Base-by-base conservation (phyloP, 2,888 invertebrate genomes). In the Helleia helle region DNA sequence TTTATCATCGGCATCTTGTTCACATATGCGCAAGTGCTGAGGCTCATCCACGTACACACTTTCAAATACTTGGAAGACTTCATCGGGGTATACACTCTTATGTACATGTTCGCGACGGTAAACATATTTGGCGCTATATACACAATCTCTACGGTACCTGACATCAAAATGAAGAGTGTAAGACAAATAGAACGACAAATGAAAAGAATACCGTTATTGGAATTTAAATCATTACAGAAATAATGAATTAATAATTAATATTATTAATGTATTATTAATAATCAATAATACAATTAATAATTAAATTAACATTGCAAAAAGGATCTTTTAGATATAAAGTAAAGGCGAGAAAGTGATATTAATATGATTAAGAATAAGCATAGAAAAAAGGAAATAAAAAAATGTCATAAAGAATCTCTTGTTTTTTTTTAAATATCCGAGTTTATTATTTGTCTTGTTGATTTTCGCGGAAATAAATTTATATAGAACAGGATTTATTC, bases 91-190 rank as follows among this genome's bases (percentile, higher is more conserved):
- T 73, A 76, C 44, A 66, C 70, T 0, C 45, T 71, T 5, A 61
- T 76, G 34, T 80, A 77, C 45, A 57, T 80, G 47, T 83, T 73
- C 40, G 66, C 76, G 0, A 45, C 65, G 41, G 47, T 80, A 12
- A 80, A 77, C 58, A 44, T 81, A 27, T 68, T 64, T 41, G 77
- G 70, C 0, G 71, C 65, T 1, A 71, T 80, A 46, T 81, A 79
- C 56, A 49, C 66, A 0, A 36, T 77, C 2, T 71, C 72, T 2
- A 59, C 51, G 1, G 42, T 77, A 4, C 81, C 81, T 0, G 52
- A 59, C 3, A 52, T 73, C 5, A 72, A 56, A 9, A 53, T 58
- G 11, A 72, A 62, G 38, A 69, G 46, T 38, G 56, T 69, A 0
- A 67, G 49, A 48, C 68, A 73, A 28, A 71, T 83, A 12, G 80